These are phyloP conservation scores for Amphiprion percula DNA, from an alignment of 2,113 vertebrate species.

Conservation along the genomic window DNA sequence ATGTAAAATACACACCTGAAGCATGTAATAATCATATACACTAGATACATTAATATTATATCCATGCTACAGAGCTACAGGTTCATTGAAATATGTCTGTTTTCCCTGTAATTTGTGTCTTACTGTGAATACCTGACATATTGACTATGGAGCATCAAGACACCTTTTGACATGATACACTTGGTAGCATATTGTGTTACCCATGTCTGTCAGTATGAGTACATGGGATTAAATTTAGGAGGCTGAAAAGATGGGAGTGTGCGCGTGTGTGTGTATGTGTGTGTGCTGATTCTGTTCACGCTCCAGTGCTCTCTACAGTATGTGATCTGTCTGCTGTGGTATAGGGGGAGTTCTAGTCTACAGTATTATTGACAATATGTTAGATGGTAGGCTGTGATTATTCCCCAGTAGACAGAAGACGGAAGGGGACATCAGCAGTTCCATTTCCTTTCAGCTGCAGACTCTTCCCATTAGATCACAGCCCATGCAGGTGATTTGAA, in stretches of 20 bases:
- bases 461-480: conserved; percentile 51
- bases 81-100: conserved; percentile 15
- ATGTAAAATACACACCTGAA: not conserved
- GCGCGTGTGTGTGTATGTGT: not conserved
- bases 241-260: conserved; percentile 29
- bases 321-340: conserved; percentile 64
- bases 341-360: conserved; percentile 54
- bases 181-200: conserved; percentile 41
- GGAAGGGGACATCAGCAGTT: conserved; percentile 69
- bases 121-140: conserved; percentile 19
- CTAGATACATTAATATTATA: not conserved
- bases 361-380: conserved; percentile 77
- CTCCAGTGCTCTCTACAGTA: conserved; percentile 64
- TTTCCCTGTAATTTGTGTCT: not conserved
- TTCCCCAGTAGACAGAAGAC: conserved; percentile 60
- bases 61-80: conserved; percentile 22
- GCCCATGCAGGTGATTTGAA: conserved; percentile 24
- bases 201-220: conserved; percentile 26
- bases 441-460: conserved; percentile 57
- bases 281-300: conserved; percentile 73
- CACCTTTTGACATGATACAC: conserved; percentile 34
- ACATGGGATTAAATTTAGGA: conserved; percentile 43
- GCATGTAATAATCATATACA: not conserved
- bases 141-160: conserved; percentile 10
- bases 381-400: conserved; percentile 74